These are phyloP conservation scores for Actinia equina DNA, from an alignment of 64 coral and sea anemone species.

Conservation along the genomic window DNA sequence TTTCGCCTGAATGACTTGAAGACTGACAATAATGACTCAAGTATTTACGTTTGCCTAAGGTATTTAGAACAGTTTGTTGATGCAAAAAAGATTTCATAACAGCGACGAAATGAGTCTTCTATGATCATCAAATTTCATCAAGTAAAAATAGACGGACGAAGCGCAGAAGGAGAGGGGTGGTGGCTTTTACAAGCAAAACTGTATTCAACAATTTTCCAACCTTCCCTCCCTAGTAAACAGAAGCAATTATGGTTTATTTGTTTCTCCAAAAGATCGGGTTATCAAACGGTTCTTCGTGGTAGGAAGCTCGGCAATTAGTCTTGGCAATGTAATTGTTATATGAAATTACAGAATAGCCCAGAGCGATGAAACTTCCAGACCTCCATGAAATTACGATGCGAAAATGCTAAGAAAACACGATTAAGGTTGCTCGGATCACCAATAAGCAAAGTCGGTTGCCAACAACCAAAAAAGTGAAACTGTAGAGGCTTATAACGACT, in stretches of 20 bases:
- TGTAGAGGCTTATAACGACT: no score
- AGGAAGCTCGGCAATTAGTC: background rate
- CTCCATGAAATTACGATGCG: no score
- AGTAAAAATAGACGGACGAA: background rate
- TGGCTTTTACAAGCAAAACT: background rate
- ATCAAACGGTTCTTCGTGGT: background rate
- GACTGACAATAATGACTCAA: no score
- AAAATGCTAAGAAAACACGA: no score
- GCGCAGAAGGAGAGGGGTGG: background rate
- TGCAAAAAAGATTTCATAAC: background rate
- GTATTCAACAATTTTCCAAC: no score
- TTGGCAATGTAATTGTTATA: background rate
- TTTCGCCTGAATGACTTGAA: background rate
- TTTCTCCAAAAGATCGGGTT: background rate
- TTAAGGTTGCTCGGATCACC: no score
- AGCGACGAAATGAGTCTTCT: background rate
- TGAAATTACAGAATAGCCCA: constrained; percentile 4
- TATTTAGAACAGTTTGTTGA: background rate
- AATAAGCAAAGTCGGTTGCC: no score
- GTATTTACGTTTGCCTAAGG: background rate
- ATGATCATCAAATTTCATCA: background rate
- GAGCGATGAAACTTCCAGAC: background rate
- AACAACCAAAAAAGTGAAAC: no score
- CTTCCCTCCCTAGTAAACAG: background rate
- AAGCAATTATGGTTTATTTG: background rate